A percentile compares a stretch with the other conserved stretches of the same genome.
Evolutionary conservation across 92 coral and sea anemone species (phyloP).

Genomic region (Virgularia gustaviana): DNA sequence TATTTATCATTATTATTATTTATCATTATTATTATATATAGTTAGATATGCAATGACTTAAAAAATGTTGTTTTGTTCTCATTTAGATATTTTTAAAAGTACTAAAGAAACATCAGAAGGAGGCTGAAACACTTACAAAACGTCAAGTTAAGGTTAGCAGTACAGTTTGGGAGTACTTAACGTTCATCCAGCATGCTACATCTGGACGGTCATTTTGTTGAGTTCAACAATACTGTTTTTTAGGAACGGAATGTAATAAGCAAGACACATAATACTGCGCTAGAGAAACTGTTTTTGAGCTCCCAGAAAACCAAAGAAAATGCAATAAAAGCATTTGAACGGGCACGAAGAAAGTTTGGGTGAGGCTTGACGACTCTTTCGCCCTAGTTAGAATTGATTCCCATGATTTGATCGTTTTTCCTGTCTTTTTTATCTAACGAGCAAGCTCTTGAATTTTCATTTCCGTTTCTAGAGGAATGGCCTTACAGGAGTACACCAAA

Average conservation of each 20-base stretch:
- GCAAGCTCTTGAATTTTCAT: no score
- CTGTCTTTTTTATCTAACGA: not conserved
- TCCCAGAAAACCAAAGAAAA: constrained; percentile 78
- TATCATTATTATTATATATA: no score
- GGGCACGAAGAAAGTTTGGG: constrained; percentile 64
- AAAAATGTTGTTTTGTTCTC: not conserved
- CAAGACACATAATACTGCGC: constrained; percentile 68
- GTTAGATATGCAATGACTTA: not conserved
- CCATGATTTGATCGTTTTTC: not conserved
- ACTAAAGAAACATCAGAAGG: constrained; percentile 78
- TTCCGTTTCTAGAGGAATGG: constrained; percentile 60
- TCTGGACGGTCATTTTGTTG: not conserved
- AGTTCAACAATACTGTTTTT: not conserved
- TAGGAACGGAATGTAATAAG: constrained; percentile 81
- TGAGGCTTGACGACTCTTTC: constrained; percentile 22
- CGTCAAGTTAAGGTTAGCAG: constrained; percentile 71
- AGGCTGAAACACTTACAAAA: constrained; percentile 67
- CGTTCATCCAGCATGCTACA: no score
- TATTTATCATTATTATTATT: not conserved
- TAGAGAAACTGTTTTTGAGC: constrained; percentile 73
- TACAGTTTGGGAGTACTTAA: not conserved
- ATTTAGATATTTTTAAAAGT: constrained; percentile 68
- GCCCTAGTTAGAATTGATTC: not conserved
- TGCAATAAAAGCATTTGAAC: constrained; percentile 71
- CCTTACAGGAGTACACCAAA: constrained; percentile 60